phyloP scores from a whole-genome alignment of 1,140 invertebrate species.

The Probaryconus sp. region DNA sequence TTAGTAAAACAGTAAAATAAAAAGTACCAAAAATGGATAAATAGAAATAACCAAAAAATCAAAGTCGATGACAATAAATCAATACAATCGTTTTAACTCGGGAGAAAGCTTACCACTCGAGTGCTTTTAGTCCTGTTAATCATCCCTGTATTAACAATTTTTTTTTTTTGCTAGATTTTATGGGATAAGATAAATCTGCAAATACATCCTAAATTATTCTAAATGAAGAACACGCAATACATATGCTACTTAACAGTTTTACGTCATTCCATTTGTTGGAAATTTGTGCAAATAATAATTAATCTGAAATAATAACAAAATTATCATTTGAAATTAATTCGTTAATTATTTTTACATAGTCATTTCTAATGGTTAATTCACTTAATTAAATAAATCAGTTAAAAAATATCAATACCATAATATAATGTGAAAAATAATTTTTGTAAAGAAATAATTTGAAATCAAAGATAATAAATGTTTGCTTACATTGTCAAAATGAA shows the following conservation, averaged over 20 bases:
- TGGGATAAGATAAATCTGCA: slow-evolving; percentile 7
- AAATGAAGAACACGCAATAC: slow-evolving; percentile 30
- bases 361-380: too few relatives aligned
- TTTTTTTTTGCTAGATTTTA: slow-evolving; percentile 50
- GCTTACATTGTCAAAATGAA: slow-evolving; percentile 41
- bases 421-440: too few relatives aligned
- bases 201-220: slow-evolving; percentile 24
- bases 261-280: slow-evolving; percentile 6
- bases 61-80: too few relatives aligned
- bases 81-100: too few relatives aligned
- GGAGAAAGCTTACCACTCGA: slow-evolving; percentile 53
- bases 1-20: too few relatives aligned
- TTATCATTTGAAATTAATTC: too few relatives aligned
- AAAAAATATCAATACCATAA: neutral
- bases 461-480: slow-evolving; percentile 9
- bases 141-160: slow-evolving; percentile 50
- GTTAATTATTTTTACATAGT: too few relatives aligned
- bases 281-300: slow-evolving; percentile 2
- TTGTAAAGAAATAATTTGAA: slow-evolving; percentile 10
- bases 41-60: too few relatives aligned
- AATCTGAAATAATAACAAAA: slow-evolving; percentile 23
- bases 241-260: slow-evolving; percentile 19
- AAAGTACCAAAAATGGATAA: too few relatives aligned
- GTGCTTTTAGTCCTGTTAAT: slow-evolving; percentile 53
- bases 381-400: too few relatives aligned